Base-by-base conservation (phyloP, 1,140 invertebrate genomes). In the Ips nitidus region DNA sequence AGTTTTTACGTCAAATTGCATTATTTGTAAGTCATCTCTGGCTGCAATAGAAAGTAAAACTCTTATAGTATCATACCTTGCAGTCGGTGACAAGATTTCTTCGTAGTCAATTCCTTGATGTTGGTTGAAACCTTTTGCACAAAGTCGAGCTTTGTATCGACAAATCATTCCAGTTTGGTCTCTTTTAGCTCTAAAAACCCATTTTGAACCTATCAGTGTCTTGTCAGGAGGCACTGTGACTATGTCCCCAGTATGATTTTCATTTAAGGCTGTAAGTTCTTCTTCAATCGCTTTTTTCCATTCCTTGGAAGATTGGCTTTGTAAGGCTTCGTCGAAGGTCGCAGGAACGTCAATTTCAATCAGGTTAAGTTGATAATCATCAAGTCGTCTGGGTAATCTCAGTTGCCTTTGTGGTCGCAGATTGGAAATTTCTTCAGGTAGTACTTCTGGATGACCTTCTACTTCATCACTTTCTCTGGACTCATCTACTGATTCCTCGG, bases 81-180 rank as follows among this genome's bases (percentile, higher is more conserved):
- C 58, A 81, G 69, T n/a, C 79, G n/a, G n/a, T n/a, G n/a, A n/a
- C n/a, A n/a, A n/a, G n/a, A n/a, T n/a, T n/a, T n/a, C n/a, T n/a
- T n/a, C n/a, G n/a, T n/a, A n/a, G n/a, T n/a, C n/a, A n/a, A n/a
- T n/a, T n/a, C n/a, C n/a, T n/a, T n/a, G n/a, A n/a, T n/a, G n/a
- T n/a, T n/a, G n/a, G n/a, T n/a, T n/a, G n/a, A n/a, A n/a, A n/a
- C n/a, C n/a, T n/a, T n/a, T n/a, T n/a, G n/a, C n/a, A n/a, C n/a
- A n/a, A n/a, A n/a, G n/a, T n/a, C n/a, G n/a, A n/a, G n/a, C 81
- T 73, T 83, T 84, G 63, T 75, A 82, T 43, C 67, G 57, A 6
- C 68, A 71, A 37, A 74, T 62, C 39, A 70, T 66, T 22, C 77
- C 78, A 61, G 76, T 67, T 52, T 57, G 50, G 52, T 78, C 66